Conservation (phyloP, 2,888 invertebrate genomes). For the Melipona beecheii region DNA sequence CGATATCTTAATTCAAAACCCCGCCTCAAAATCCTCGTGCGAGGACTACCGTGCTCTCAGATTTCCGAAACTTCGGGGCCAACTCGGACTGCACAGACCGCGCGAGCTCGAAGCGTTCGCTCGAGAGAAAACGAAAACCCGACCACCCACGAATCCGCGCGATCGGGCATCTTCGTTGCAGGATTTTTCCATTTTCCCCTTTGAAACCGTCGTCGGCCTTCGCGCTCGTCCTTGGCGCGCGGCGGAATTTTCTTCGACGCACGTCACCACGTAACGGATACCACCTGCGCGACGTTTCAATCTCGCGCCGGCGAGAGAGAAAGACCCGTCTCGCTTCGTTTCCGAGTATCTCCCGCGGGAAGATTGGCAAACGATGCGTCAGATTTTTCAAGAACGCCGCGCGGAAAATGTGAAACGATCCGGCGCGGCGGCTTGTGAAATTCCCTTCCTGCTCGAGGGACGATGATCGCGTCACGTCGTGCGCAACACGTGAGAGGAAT, state of each 20-base stretch:
- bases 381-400: conserved; percentile 29
- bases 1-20: no score
- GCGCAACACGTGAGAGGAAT: conserved; percentile 1
- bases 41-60: no score
- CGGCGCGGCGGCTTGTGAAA: not conserved
- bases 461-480: not conserved
- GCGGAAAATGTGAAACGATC: conserved; percentile 12
- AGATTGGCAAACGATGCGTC: conserved; percentile 7
- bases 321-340: conserved; percentile 18
- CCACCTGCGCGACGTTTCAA: conserved; percentile 69
- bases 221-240: conserved; percentile 62
- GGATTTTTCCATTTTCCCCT: conserved; percentile 48
- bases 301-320: conserved; percentile 36
- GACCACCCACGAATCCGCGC: no score
- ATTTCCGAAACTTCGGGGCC: no score
- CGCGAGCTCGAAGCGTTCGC: no score
- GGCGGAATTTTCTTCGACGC: conserved; percentile 68
- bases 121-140: no score
- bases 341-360: not conserved
- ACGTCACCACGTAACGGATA: conserved; percentile 66
- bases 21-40: no score
- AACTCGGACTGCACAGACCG: no score
- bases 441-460: conserved; percentile 11
- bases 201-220: conserved; percentile 56
- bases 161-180: conserved; percentile 21